A percentile compares a stretch with the other conserved stretches of the same genome.
phyloP scores from a whole-genome alignment of 2,113 vertebrate species.

The Muntiacus reevesi region DNA sequence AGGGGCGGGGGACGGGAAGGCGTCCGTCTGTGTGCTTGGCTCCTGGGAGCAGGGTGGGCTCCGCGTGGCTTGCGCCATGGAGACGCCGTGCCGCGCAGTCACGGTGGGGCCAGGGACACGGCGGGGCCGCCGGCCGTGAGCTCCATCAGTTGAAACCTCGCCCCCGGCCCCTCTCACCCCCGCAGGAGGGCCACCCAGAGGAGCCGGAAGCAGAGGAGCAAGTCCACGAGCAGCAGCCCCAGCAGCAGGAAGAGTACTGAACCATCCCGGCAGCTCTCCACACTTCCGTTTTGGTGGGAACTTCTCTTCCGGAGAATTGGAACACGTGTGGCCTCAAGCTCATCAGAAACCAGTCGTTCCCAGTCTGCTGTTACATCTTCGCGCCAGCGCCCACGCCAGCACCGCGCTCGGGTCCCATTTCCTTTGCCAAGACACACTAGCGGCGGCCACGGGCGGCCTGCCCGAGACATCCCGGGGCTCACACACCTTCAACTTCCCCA shows the following conservation, averaged over 20 bases:
- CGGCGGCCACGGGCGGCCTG: slow-evolving; percentile 82
- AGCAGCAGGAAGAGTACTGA: slow-evolving; percentile 98
- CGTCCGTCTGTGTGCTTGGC: fast-evolving
- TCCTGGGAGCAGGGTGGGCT: background rate
- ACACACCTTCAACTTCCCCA: slow-evolving; percentile 81
- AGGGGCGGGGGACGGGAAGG: fast-evolving
- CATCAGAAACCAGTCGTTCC: slow-evolving; percentile 85
- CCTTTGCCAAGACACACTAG: slow-evolving; percentile 84
- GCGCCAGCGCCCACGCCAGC: slow-evolving; percentile 88
- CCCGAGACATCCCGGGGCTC: slow-evolving; percentile 83
- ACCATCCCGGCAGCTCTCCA: slow-evolving; percentile 75
- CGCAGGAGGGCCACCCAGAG: slow-evolving; percentile 91
- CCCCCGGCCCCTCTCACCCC: background rate
- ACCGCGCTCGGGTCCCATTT: slow-evolving; percentile 83
- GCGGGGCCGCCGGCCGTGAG: background rate
- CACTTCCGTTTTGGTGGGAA: slow-evolving; percentile 88
- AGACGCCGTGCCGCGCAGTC: fast-evolving
- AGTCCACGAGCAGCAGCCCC: slow-evolving; percentile 86
- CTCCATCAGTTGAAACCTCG: slow-evolving; percentile 8
- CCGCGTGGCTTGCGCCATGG: fast-evolving
- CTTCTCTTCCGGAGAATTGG: slow-evolving; percentile 88
- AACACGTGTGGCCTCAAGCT: slow-evolving; percentile 89
- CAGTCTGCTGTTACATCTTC: slow-evolving; percentile 80
- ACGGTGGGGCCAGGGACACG: background rate
- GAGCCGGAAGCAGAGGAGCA: slow-evolving; percentile 90